These are phyloP conservation scores for Zaprionus lineosus DNA, from an alignment of 2,888 invertebrate genomes.

Conservation along the genomic window DNA sequence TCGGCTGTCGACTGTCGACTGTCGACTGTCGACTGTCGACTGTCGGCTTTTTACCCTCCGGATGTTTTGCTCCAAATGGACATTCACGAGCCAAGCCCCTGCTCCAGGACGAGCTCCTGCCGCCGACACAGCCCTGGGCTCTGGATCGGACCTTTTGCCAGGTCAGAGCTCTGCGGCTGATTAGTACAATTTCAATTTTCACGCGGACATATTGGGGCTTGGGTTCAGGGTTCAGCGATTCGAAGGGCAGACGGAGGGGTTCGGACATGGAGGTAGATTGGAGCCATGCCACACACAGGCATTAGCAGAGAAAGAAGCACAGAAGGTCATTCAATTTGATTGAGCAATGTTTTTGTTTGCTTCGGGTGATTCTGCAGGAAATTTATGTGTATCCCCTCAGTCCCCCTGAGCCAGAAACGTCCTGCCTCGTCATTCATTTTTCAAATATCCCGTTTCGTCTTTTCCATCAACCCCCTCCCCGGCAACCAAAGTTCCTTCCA, in stretches of 20 bases:
- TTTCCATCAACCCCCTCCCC: too few relatives aligned
- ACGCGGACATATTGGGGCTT: constrained; percentile 54
- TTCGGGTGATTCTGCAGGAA: constrained; percentile 65
- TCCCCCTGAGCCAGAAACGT: too few relatives aligned
- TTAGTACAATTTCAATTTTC: constrained; percentile 74
- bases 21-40: too few relatives aligned
- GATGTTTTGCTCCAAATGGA: constrained; percentile 14
- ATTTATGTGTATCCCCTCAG: constrained; percentile 54
- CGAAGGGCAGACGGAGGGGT: too few relatives aligned
- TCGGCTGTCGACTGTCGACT: constrained; percentile 11
- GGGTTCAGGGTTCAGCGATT: too few relatives aligned
- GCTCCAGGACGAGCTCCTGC: too few relatives aligned
- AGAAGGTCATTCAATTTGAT: constrained; percentile 64
- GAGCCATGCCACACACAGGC: too few relatives aligned
- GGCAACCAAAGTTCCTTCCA: constrained; percentile 42
- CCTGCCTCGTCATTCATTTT: constrained; percentile 54
- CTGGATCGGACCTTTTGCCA: constrained; percentile 1
- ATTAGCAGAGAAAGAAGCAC: too few relatives aligned
- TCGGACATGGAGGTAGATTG: too few relatives aligned
- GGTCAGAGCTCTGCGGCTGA: constrained; percentile 41
- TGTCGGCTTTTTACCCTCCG: constrained; percentile 9
- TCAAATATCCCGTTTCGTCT: constrained; percentile 33
- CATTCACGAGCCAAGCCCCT: not conserved
- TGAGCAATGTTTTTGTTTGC: constrained; percentile 68
- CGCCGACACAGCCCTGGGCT: not conserved